Percentiles rank a stretch among this genome's conserved stretches.
Conservation (phyloP, 2,797 vertebrate genomes). For the Danio choprae region DNA sequence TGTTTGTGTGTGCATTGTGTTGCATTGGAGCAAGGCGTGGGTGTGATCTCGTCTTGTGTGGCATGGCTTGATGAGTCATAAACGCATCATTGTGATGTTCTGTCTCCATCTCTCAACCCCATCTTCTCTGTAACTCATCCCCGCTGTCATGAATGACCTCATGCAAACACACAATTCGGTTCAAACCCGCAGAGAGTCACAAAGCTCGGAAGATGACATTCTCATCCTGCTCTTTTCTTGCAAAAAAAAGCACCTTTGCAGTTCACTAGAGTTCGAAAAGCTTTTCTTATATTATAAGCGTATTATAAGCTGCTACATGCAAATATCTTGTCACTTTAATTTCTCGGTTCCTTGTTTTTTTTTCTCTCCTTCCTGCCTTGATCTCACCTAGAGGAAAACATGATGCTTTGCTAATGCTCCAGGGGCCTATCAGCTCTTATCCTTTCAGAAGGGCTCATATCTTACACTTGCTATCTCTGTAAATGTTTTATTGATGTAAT, state of each 20-base stretch:
- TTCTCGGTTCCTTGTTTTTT: neutral
- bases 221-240: neutral
- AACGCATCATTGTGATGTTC: conserved; percentile 31
- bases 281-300: neutral
- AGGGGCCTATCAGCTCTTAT: conserved; percentile 1
- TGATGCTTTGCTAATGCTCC: conserved; percentile 8
- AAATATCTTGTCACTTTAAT: neutral
- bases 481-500: neutral
- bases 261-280: neutral
- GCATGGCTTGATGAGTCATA: conserved; percentile 45
- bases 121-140: conserved; percentile 69
- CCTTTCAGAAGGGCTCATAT: neutral
- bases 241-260: neutral
- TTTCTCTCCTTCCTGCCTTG: neutral
- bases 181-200: neutral
- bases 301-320: neutral
- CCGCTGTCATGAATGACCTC: conserved; percentile 36
- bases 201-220: conserved; percentile 5
- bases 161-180: conserved; percentile 37
- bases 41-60: conserved; percentile 41
- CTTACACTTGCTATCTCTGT: neutral
- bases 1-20: neutral
- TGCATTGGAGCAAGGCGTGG: conserved; percentile 30
- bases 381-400: conserved; percentile 31
- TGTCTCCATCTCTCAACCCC: conserved; percentile 2